phyloP scores from a whole-genome alignment of 2,113 vertebrate species.

The Gadus macrocephalus region DNA sequence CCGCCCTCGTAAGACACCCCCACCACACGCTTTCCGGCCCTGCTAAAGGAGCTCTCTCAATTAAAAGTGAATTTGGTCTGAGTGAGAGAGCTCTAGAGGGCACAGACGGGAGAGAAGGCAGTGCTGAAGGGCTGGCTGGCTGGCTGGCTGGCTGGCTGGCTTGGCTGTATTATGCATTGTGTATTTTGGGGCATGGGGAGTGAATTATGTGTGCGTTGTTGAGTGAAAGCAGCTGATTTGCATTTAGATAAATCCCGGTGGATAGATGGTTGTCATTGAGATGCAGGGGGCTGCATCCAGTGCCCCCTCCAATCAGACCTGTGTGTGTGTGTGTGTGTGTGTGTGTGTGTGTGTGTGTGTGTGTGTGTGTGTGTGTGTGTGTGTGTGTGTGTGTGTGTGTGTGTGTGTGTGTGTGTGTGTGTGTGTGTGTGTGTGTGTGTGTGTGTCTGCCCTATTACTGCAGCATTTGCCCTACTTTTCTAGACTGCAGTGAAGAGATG shows the following conservation, averaged over 20 bases:
- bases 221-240: constrained; percentile 61
- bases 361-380: neutral
- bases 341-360: neutral
- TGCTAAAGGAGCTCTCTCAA: constrained; percentile 57
- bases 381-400: neutral
- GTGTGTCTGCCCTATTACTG: constrained; percentile 23
- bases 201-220: constrained; percentile 55
- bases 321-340: constrained; percentile 28
- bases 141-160: constrained; percentile 20
- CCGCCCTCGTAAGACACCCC: constrained; percentile 25
- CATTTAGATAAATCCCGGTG: constrained; percentile 68
- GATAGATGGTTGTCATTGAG: constrained; percentile 60
- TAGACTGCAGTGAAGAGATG: constrained; percentile 26
- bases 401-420: constrained; percentile 28
- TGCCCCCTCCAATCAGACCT: constrained; percentile 31
- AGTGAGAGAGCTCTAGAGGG: constrained; percentile 45
- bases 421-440: constrained; percentile 1
- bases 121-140: constrained; percentile 30
- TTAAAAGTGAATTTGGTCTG: constrained; percentile 62
- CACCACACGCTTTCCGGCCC: constrained; percentile 28
- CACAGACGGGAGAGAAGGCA: constrained; percentile 42
- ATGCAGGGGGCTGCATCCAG: constrained; percentile 50
- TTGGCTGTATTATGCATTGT: constrained; percentile 28
- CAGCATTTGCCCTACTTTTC: constrained; percentile 53
- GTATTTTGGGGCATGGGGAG: constrained; percentile 43